Evolutionary conservation across 2,797 vertebrate genomes (phyloP).

Genomic region (Bovichtus variegatus): DNA sequence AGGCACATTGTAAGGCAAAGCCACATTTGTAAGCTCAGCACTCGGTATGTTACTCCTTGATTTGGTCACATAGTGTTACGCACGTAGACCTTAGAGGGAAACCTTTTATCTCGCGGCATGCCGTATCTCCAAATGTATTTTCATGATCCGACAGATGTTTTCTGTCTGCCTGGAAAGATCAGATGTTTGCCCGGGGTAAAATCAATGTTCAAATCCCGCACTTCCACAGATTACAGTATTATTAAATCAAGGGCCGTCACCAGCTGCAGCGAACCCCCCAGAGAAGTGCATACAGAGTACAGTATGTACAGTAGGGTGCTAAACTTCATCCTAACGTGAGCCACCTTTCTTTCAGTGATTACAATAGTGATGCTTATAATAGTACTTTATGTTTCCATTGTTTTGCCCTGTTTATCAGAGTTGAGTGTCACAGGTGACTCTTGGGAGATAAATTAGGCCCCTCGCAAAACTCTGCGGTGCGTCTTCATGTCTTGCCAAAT

Average conservation of each 20-base stretch:
- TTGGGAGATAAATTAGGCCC: not conserved
- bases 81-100: not conserved
- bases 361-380: not conserved
- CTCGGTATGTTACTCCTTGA: not conserved
- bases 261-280: not conserved
- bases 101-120: not conserved
- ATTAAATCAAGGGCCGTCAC: not conserved
- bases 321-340: not conserved
- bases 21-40: not conserved
- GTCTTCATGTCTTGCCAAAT: not conserved
- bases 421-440: not conserved
- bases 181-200: not conserved
- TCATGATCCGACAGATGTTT: conserved; percentile 13
- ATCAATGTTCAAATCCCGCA: not conserved
- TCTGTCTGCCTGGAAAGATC: conserved; percentile 6
- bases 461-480: not conserved
- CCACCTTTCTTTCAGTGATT: not conserved
- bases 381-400: not conserved
- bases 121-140: conserved; percentile 14
- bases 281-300: not conserved
- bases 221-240: not conserved
- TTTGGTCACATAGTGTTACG: not conserved
- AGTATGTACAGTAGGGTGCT: not conserved
- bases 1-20: not conserved
- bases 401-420: not conserved